Percentiles rank a stretch among this genome's conserved stretches.
Conservation (phyloP, 2,113 vertebrate genomes). For the Esox niger region DNA sequence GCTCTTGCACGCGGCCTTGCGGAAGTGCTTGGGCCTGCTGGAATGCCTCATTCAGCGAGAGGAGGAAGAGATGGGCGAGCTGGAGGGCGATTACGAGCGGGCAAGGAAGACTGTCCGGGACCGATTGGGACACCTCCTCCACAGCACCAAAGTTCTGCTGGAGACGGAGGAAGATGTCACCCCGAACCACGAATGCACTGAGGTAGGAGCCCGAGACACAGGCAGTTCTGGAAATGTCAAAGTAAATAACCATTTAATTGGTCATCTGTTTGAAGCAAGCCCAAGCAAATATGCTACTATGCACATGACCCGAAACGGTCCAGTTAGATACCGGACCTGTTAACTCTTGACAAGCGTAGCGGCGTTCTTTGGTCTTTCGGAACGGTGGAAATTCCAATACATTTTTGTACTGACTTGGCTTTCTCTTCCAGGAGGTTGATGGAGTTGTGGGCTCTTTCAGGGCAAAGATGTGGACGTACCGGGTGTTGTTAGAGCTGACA, state of each 20-base stretch:
- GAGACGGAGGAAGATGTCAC: slow-evolving; percentile 50
- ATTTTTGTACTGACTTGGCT: neutral
- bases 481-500: slow-evolving; percentile 71
- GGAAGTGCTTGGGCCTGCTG: slow-evolving; percentile 67
- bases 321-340: neutral
- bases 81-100: slow-evolving; percentile 64
- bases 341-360: neutral
- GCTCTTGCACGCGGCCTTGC: slow-evolving; percentile 63
- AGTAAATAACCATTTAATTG: neutral
- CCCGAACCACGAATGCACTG: slow-evolving; percentile 57
- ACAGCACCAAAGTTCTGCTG: slow-evolving; percentile 59
- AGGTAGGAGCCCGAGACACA: too few relatives aligned
- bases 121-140: slow-evolving; percentile 64
- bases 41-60: slow-evolving; percentile 65
- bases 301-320: too few relatives aligned
- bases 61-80: slow-evolving; percentile 68
- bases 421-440: slow-evolving; percentile 56
- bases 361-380: neutral
- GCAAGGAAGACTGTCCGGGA: slow-evolving; percentile 54
- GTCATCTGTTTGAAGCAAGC: too few relatives aligned
- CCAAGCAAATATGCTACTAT: neutral
- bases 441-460: slow-evolving; percentile 59
- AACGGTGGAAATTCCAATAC: neutral
- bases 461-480: slow-evolving; percentile 73
- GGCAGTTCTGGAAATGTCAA: neutral